Evolutionary conservation across 2,888 invertebrate species (phyloP), one percentile per base, ranked within the genome.

Genomic region (Hypena proboscidalis): DNA sequence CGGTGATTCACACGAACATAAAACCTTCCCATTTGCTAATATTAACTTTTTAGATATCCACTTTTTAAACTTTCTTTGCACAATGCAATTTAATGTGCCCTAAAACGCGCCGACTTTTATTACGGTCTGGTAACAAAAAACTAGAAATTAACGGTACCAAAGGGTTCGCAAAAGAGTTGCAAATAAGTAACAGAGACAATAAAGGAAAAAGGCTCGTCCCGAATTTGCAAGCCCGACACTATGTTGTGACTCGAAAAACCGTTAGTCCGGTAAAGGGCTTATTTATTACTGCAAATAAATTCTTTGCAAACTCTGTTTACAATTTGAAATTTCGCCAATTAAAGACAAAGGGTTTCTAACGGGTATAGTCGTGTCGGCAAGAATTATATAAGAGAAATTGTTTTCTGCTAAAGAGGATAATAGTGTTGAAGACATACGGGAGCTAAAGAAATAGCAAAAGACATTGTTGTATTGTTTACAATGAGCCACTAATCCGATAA

Each of bases 141-240:
- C 54, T 65, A 63, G 55, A 63, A 69, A 67, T 62, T 59, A 70
- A 69, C 64, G 66, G 59, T 63, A 72, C 69, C 67, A 66, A 73
- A 78, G 70, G 76, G 74, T 78, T 82, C 51, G 70, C 73, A 77
- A 81, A 81, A 78, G 80, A 80, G 80, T 80, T 82, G 79, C 79
- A 70, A 80, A 77, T 70, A 73, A 38, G 19, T 29, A 30, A 74
- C 61, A 52, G 72, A 74, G 78, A 81, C 75, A 82, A 81, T 65
- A 55, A 74, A 79, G 58, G 65, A 64, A 65, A 61, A 60, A 57
- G 43, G 47, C 35, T 60, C 61, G 65, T 67, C 71, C 53, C 35
- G 52, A 52, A 68, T 64, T 52, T 63, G 68, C 70, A 66, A 70
- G 64, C 54, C 54, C 52, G 36, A 68, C 68, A 66, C 67, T 65